Base-by-base conservation (phyloP, 2,797 vertebrate species). In the Typhlichthys subterraneus region DNA sequence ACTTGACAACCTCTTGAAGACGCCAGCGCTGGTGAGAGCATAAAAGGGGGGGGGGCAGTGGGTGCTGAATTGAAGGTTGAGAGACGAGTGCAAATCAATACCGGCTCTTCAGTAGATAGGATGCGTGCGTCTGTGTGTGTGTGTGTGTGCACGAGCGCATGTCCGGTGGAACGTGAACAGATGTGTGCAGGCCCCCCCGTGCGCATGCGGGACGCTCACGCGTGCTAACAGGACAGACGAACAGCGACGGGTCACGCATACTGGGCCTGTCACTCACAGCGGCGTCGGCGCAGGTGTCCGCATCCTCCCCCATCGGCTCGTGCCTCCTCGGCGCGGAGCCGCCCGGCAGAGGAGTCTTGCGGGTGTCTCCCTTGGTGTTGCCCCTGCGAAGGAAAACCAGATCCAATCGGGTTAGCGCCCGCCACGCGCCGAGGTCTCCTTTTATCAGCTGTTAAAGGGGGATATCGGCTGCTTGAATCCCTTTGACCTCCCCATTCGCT, bases 261-360 rank as follows among this genome's bases (percentile, higher is more conserved):
- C 46, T 12, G 53, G 13, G 53, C 45, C 9, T 55, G 5, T 59
- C 75, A 91, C 95, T 95, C 89, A 97, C 95, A 80, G 92, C 81
- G 10, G 90, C 85, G 73, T 93, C 91, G 17, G 90, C 80, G 56
- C 89, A 91, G 72, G 92, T 94, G 91, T 95, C 94, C 87, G 84
- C 70, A 77, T 94, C 93, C 11, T 75, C 86, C 85, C 93, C 94
- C 73, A 83, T 86, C 85, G 93, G 94, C 58, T 79, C 69, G 86
- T 86, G 92, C 87, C 93, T 96, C 90, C 85, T 94, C 85, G 93
- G 89, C 56, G 83, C 67, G 64, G 93, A 90, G 85, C 88, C 89
- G 80, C 84, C 19, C 0, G 88, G 82, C 57, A 91, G 88, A 69
- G 90, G 77, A 50, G 87, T 88, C 69, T 83, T 78, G 83, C 93